Percentiles rank a stretch among this genome's conserved stretches.
Conservation (phyloP, 2,888 invertebrate species). For the Embidobia sp. region DNA sequence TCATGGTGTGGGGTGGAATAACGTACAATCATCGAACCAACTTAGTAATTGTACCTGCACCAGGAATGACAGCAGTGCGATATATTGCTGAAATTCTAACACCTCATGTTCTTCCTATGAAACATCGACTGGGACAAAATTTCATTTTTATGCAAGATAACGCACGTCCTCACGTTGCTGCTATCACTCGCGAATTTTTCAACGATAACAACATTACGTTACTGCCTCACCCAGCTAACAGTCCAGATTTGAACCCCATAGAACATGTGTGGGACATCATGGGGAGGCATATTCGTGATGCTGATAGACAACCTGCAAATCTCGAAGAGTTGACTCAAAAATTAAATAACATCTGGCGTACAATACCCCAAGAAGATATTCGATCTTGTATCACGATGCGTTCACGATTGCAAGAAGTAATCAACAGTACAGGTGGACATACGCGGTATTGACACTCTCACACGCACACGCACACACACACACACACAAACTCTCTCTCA, state of each 20-base stretch:
- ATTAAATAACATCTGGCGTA: too few species aligned
- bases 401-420: too few species aligned
- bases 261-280: constrained; percentile 23
- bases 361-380: too few species aligned
- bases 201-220: not conserved
- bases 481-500: too few species aligned
- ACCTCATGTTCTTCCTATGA: constrained; percentile 4
- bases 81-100: constrained; percentile 6
- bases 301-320: too few species aligned
- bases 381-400: too few species aligned
- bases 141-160: constrained; percentile 7
- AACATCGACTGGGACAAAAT: not conserved
- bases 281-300: not conserved
- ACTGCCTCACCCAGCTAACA: not conserved
- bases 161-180: not conserved
- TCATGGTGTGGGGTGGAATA: constrained; percentile 31
- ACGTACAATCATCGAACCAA: not conserved
- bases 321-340: too few species aligned
- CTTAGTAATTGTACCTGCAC: not conserved
- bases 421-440: too few species aligned
- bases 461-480: too few species aligned
- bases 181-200: not conserved
- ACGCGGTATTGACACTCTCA: too few species aligned
- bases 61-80: constrained; percentile 1
- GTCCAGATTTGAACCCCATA: constrained; percentile 25